Evolutionary conservation across 2,797 vertebrate species (phyloP).

Genomic region (Silurus aristotelis): DNA sequence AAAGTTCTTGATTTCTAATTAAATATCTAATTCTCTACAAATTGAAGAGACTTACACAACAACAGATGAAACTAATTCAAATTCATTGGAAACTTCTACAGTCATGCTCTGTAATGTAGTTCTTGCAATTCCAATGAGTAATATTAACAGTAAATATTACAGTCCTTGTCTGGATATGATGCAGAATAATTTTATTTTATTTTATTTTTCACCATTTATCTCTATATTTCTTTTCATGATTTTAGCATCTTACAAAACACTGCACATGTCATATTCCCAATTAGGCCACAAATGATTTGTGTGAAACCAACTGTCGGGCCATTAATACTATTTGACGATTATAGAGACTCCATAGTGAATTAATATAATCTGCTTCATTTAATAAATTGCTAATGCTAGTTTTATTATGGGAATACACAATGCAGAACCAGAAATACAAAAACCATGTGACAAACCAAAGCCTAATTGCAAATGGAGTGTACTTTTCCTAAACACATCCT

Average conservation of each 20-base stretch:
- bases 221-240: background rate
- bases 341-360: slow-evolving; percentile 1
- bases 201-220: background rate
- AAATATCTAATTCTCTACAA: background rate
- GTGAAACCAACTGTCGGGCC: slow-evolving; percentile 13
- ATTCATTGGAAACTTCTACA: background rate
- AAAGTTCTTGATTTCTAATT: background rate
- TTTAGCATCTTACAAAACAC: slow-evolving; percentile 1
- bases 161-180: slow-evolving; percentile 1
- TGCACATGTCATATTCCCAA: background rate
- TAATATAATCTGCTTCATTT: slow-evolving; percentile 14
- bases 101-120: background rate
- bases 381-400: slow-evolving; percentile 11
- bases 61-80: background rate
- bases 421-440: slow-evolving; percentile 24
- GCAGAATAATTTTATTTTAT: background rate
- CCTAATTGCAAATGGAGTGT: slow-evolving; percentile 24
- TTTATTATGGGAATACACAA: slow-evolving; percentile 12
- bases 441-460: slow-evolving; percentile 22
- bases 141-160: slow-evolving; percentile 8
- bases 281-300: slow-evolving; percentile 11
- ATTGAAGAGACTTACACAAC: background rate
- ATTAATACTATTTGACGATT: background rate
- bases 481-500: slow-evolving; percentile 31
- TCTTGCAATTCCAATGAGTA: background rate